A percentile compares a stretch with the other conserved stretches of the same genome.
Conservation (phyloP, 2,888 invertebrate species). For the Taphrorychus bicolor region DNA sequence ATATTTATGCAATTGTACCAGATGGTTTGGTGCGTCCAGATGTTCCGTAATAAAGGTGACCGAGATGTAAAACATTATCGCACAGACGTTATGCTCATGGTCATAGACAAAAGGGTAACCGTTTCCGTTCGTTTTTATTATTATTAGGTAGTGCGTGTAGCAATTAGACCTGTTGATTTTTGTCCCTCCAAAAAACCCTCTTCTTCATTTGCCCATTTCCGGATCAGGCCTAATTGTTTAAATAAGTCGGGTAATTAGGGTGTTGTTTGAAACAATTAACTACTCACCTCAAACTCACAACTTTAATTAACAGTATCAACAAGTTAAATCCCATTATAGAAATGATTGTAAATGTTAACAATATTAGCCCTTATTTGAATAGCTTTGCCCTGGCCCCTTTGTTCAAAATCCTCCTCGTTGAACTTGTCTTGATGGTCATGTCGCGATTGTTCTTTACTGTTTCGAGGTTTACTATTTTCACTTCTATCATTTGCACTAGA, state of each 20-base stretch:
- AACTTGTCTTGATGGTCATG: conserved; percentile 7
- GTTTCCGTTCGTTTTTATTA: conserved; percentile 46
- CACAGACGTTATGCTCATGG: conserved; percentile 52
- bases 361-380: conserved; percentile 32
- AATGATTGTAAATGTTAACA: conserved; percentile 38
- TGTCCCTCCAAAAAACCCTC: conserved; percentile 16
- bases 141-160: conserved; percentile 30
- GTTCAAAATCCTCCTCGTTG: too few species aligned
- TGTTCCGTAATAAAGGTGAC: background rate
- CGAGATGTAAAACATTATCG: background rate
- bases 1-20: background rate
- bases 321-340: conserved; percentile 26
- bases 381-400: conserved; percentile 11
- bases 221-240: conserved; percentile 23
- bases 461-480: background rate
- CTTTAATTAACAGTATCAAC: too few species aligned
- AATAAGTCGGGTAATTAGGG: conserved; percentile 15
- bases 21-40: background rate
- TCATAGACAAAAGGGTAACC: conserved; percentile 53
- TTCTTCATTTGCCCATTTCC: conserved; percentile 33
- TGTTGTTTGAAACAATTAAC: background rate
- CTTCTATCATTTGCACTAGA: background rate
- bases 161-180: conserved; percentile 30
- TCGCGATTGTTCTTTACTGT: background rate
- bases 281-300: too few species aligned